phyloP scores from a whole-genome alignment of 2,113 vertebrate species.

The Chloebia gouldiae region DNA sequence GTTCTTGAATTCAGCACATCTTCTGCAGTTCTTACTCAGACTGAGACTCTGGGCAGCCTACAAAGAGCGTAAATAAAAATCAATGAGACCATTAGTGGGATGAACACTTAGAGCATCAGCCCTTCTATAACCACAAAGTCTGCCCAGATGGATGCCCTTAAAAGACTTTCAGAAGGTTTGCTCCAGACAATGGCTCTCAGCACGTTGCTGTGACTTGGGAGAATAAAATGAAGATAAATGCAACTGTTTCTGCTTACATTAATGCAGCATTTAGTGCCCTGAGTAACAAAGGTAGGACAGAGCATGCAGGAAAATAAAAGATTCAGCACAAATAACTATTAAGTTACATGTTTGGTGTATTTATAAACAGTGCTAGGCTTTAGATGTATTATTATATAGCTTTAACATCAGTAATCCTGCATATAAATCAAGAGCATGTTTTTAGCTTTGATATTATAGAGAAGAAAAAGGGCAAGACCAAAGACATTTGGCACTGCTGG shows the following conservation, averaged over 20 bases:
- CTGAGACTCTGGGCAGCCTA: not conserved
- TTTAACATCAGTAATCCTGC: not conserved
- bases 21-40: not conserved
- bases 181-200: not conserved
- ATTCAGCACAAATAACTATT: not conserved
- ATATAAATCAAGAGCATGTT: not conserved
- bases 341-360: not conserved
- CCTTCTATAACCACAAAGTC: constrained; percentile 29
- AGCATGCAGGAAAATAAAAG: not conserved
- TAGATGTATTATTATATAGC: not conserved
- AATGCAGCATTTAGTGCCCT: constrained; percentile 21
- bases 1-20: not conserved
- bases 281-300: not conserved
- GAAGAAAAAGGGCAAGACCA: not conserved
- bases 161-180: constrained; percentile 20
- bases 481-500: not conserved
- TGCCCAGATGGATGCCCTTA: constrained; percentile 9
- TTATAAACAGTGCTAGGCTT: not conserved
- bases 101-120: constrained; percentile 25
- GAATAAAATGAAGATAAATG: constrained; percentile 25
- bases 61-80: constrained; percentile 30
- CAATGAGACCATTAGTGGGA: constrained; percentile 33
- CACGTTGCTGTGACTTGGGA: not conserved
- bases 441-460: not conserved
- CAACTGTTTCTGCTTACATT: not conserved